These are phyloP conservation scores for Aleiodes testaceus DNA, from an alignment of 2,888 invertebrate species.

Conservation along the genomic window DNA sequence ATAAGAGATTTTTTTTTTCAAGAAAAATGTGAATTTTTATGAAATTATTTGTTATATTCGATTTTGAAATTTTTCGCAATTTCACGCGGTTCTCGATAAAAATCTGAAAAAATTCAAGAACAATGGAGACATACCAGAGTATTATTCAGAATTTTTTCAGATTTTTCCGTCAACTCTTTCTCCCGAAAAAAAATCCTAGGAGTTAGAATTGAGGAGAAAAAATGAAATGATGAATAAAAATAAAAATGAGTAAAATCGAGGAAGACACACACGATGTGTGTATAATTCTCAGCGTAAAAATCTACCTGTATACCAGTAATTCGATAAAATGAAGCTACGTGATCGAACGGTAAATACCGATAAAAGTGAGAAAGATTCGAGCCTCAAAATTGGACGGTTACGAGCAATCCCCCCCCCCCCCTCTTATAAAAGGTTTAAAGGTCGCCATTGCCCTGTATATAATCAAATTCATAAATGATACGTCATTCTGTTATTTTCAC, in stretches of 20 bases:
- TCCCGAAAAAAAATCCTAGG: too few species aligned
- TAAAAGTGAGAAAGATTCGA: conserved; percentile 42
- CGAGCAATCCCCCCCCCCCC: background rate
- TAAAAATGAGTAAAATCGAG: conserved; percentile 11
- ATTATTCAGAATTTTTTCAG: too few species aligned
- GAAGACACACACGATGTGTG: conserved; percentile 37
- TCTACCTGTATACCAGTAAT: conserved; percentile 25
- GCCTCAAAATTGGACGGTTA: conserved; percentile 24
- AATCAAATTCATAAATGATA: conserved; percentile 32
- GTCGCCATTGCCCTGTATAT: conserved; percentile 10
- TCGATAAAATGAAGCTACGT: conserved; percentile 47
- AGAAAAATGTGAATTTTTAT: too few species aligned
- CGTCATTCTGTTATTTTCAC: conserved; percentile 30
- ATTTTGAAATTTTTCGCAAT: too few species aligned
- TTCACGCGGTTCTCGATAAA: background rate
- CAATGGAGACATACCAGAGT: background rate
- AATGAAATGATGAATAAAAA: background rate
- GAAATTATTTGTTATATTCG: background rate
- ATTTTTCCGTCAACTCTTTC: too few species aligned
- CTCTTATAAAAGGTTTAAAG: conserved; percentile 11
- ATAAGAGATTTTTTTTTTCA: too few species aligned
- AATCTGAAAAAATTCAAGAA: conserved; percentile 1
- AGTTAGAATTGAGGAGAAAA: background rate
- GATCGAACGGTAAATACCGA: conserved; percentile 48
- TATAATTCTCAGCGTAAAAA: conserved; percentile 40